These are phyloP conservation scores for Phoeniculus purpureus DNA, from an alignment of 2,797 vertebrate genomes.

Conservation along the genomic window DNA sequence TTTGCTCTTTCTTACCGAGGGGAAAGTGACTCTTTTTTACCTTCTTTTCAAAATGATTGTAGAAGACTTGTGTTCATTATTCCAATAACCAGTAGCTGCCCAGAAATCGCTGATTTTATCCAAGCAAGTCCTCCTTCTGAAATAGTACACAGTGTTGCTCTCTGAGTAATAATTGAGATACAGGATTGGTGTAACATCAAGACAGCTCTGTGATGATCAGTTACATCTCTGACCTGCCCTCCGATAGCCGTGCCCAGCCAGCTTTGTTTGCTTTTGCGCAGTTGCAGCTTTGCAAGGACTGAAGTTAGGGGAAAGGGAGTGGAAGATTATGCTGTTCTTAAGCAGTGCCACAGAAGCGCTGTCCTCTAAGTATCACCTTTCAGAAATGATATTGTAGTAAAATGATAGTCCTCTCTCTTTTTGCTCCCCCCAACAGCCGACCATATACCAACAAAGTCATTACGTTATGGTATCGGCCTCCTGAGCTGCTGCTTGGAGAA, in stretches of 20 bases:
- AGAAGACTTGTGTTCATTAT: neutral
- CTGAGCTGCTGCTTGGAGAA: constrained; percentile 84
- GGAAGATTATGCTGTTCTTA: neutral
- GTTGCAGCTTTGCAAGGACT: neutral
- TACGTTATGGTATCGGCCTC: constrained; percentile 84
- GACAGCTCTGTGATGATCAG: neutral
- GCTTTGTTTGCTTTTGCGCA: neutral
- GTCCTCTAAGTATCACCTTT: neutral
- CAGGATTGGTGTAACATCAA: neutral
- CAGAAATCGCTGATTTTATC: neutral
- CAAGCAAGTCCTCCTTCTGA: neutral
- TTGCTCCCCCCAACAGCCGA: constrained; percentile 75
- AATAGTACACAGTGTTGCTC: neutral
- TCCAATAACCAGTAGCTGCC: neutral
- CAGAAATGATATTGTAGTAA: neutral
- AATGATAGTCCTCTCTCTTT: constrained; percentile 46
- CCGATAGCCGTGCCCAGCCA: neutral
- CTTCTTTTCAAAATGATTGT: neutral
- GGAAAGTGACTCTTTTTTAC: neutral
- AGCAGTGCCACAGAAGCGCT: neutral
- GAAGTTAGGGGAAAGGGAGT: neutral
- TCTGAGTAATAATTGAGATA: neutral
- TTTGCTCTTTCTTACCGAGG: neutral
- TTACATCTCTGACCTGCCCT: neutral
- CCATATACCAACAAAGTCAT: constrained; percentile 87